phyloP scores from a whole-genome alignment of 2,888 invertebrate genomes.

The Scrobipalpa atriplicella region DNA sequence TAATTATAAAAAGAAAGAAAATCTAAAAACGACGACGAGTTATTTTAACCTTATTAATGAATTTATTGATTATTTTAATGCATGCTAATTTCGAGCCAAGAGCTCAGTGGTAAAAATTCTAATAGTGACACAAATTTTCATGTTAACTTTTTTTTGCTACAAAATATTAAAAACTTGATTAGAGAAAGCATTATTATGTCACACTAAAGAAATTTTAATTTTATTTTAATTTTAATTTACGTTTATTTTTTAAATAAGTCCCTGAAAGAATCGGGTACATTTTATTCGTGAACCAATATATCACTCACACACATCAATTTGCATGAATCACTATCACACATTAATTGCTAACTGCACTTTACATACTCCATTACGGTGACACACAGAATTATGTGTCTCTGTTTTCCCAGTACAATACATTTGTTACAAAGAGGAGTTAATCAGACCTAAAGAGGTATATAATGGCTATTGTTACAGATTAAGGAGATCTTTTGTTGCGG shows the following conservation, averaged over 20 bases:
- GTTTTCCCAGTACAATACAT: slow-evolving; percentile 11
- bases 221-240: too few species aligned
- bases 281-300: not conserved
- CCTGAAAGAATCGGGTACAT: too few species aligned
- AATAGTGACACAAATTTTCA: too few species aligned
- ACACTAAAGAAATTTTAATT: too few species aligned
- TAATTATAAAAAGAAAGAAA: too few species aligned
- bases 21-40: too few species aligned
- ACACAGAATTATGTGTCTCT: not conserved
- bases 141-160: too few species aligned
- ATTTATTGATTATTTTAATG: too few species aligned
- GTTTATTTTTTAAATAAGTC: too few species aligned
- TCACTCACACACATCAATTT: not conserved
- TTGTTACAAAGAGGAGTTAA: not conserved
- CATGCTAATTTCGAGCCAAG: not conserved
- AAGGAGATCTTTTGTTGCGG: slow-evolving; percentile 3
- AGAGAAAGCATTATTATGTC: too few species aligned
- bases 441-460: slow-evolving; percentile 3
- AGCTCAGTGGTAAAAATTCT: not conserved
- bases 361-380: not conserved
- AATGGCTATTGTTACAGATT: slow-evolving; percentile 3
- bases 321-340: slow-evolving; percentile 2
- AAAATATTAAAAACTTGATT: too few species aligned
- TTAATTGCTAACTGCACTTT: slow-evolving; percentile 11
- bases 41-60: too few species aligned